phyloP scores from a whole-genome alignment of 2,797 vertebrate genomes.

The Hybognathus amarus region DNA sequence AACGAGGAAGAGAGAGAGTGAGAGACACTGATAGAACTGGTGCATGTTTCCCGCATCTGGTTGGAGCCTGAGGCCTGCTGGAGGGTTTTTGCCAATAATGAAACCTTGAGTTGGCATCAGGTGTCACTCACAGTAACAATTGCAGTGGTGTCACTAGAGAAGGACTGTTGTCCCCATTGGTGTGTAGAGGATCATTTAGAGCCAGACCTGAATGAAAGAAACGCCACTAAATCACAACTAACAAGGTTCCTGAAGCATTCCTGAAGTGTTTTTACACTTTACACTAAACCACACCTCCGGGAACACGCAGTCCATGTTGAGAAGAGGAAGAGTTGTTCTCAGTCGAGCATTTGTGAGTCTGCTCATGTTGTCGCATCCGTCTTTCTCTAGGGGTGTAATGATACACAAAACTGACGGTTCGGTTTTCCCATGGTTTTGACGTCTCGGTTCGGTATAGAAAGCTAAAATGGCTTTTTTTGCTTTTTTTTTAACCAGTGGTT shows the following conservation, averaged over 20 bases:
- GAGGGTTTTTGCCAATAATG: slow-evolving; percentile 4
- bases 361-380: too few relatives aligned
- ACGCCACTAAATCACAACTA: background rate
- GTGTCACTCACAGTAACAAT: slow-evolving; percentile 26
- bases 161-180: background rate
- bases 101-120: slow-evolving; percentile 27
- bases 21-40: background rate
- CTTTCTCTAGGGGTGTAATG: too few relatives aligned
- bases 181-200: background rate
- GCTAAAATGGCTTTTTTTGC: too few relatives aligned
- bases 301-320: too few relatives aligned
- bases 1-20: background rate
- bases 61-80: slow-evolving; percentile 11
- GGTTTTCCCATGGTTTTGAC: too few relatives aligned
- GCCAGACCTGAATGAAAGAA: background rate
- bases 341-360: too few relatives aligned
- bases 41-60: slow-evolving; percentile 22
- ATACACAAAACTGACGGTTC: too few relatives aligned
- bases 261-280: background rate
- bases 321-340: too few relatives aligned
- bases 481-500: too few relatives aligned
- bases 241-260: background rate
- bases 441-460: too few relatives aligned
- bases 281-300: too few relatives aligned
- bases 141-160: background rate